Evolutionary conservation across 2,113 vertebrate species (phyloP), one percentile per base, ranked within the genome.

Genomic region (Callospermophilus lateralis): DNA sequence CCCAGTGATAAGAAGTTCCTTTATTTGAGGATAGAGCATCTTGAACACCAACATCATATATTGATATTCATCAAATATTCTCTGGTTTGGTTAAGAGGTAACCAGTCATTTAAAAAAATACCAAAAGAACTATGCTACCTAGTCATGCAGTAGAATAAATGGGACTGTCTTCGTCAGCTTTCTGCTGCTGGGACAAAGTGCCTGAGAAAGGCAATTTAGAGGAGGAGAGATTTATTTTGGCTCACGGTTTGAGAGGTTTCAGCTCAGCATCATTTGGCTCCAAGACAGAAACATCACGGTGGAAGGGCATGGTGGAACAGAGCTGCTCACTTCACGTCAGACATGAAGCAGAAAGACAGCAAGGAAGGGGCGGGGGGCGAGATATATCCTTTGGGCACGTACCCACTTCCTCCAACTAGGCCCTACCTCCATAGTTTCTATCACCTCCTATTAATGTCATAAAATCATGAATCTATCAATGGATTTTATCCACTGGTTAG

Each of bases 1-100:
- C 93, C 99, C 99, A 90, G 99, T 99, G 98, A 99, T 99, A 94
- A 97, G 95, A 53, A 55, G 24, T 81, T 30, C 5, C 45, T 55
- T 83, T 84, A 55, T 78, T 73, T 70, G 34, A 84, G 17, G 32
- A 61, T n/a, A n/a, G 51, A 8, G 84, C 78, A 37, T 39, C 17
- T 8, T 73, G 51, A 83, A 83, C 15, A 67, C 32, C 53, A 34
- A 24, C 30, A 32, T 85, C 34, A n/a, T 3, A 15, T 67, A 17
- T 68, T 61, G 53, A 53, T 1, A 9, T 61, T 76, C 67, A 55
- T 86, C 22, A 48, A 73, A 9, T 51, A 48, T 53, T 88, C 91
- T 78, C 85, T 76, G 24, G 19, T 37, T 61, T 93, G 67, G 26
- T 10, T 84, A 93, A 83, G 70, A 95, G 77, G 63, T 16, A 67